Conservation (phyloP, 2,888 invertebrate genomes). For the Pasiphila rectangulata region DNA sequence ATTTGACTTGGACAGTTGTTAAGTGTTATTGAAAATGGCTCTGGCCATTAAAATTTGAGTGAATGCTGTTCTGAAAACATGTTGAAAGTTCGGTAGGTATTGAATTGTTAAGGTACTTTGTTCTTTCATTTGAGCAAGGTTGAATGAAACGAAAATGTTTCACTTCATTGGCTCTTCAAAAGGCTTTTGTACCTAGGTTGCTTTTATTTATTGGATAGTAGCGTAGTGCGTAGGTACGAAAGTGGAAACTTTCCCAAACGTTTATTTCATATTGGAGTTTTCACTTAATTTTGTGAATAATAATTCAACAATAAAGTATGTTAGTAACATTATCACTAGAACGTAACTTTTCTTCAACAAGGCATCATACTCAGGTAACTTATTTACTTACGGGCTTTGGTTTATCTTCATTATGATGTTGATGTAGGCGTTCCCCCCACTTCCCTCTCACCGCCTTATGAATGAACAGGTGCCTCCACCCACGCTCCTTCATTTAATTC, state of each 20-base stretch:
- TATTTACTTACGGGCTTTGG: neutral
- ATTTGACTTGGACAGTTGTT: too few relatives aligned
- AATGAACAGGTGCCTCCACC: slow-evolving; percentile 62
- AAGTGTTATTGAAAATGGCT: slow-evolving; percentile 10
- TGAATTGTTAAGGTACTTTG: slow-evolving; percentile 6
- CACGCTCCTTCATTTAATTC: slow-evolving; percentile 42
- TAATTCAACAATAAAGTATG: neutral
- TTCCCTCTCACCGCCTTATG: slow-evolving; percentile 45
- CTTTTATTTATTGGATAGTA: neutral
- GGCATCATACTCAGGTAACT: too few relatives aligned
- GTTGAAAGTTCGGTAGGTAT: slow-evolving; percentile 6
- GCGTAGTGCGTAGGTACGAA: neutral
- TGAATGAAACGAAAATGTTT: slow-evolving; percentile 13
- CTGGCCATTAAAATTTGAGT: slow-evolving; percentile 2
- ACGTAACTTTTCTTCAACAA: too few relatives aligned
- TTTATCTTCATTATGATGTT: neutral
- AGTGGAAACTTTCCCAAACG: neutral
- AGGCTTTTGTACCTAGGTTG: neutral
- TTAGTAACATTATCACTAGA: too few relatives aligned
- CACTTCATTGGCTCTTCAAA: slow-evolving; percentile 8
- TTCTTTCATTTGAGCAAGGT: slow-evolving; percentile 5
- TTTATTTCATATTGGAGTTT: neutral
- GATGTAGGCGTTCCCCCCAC: slow-evolving; percentile 19
- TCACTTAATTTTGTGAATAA: neutral
- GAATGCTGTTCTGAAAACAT: slow-evolving; percentile 7